These are phyloP conservation scores for Tinea semifulvella DNA, from an alignment of 2,888 invertebrate genomes.

Conservation along the genomic window DNA sequence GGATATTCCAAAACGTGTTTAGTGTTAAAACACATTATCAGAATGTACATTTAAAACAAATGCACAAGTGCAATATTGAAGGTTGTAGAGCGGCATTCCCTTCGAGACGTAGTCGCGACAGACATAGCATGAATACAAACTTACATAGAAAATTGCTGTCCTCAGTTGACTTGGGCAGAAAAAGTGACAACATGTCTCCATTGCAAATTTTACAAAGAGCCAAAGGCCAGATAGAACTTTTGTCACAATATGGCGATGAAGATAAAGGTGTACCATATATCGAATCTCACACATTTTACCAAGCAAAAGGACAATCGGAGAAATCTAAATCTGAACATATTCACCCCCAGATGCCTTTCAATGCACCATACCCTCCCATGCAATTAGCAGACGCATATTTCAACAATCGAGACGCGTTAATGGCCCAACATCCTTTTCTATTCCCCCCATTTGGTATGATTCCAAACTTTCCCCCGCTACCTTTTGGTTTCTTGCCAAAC, in stretches of 20 bases:
- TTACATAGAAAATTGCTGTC: conserved; percentile 90
- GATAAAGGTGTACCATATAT: conserved; percentile 68
- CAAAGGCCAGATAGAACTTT: conserved; percentile 79
- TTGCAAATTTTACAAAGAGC: conserved; percentile 64
- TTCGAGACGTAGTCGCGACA: conserved; percentile 90
- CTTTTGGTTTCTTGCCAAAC: conserved; percentile 51
- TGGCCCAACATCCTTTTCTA: conserved; percentile 53
- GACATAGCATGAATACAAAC: conserved; percentile 91
- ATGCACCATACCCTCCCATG: conserved; percentile 42
- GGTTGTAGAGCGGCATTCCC: conserved; percentile 96
- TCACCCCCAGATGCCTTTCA: conserved; percentile 35
- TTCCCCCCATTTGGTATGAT: conserved; percentile 59
- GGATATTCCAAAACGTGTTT: conserved; percentile 92
- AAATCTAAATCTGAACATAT: conserved; percentile 36
- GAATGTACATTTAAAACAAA: conserved; percentile 92
- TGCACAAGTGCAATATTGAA: conserved; percentile 94
- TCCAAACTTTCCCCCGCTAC: conserved; percentile 54
- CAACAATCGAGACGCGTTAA: conserved; percentile 43
- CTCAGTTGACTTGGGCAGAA: conserved; percentile 63
- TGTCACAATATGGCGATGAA: conserved; percentile 81
- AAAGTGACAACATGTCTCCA: conserved; percentile 34
- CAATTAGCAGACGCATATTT: conserved; percentile 48
- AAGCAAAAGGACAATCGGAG: conserved; percentile 40
- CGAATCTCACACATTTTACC: conserved; percentile 57
- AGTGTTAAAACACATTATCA: conserved; percentile 95